phyloP scores from a whole-genome alignment of 2,797 vertebrate genomes.

The Xiphorhynchus erythropygius region DNA sequence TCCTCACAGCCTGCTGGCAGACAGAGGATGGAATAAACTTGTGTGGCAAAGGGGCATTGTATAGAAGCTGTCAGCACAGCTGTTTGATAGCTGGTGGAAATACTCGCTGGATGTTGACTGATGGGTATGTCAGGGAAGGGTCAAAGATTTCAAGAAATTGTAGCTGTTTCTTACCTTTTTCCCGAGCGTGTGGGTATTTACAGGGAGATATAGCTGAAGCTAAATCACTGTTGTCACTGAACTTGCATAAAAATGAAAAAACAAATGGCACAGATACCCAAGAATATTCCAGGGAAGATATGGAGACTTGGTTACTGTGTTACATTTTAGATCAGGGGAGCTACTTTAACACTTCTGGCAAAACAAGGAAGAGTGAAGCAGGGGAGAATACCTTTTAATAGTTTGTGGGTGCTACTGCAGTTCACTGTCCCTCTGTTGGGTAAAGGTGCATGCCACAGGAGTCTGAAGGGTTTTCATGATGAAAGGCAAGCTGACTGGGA shows the following conservation, averaged over 20 bases:
- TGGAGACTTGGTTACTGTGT: neutral
- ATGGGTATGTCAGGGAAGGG: neutral
- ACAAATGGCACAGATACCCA: neutral
- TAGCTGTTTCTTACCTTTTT: neutral
- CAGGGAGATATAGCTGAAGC: neutral
- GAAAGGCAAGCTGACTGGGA: constrained; percentile 30
- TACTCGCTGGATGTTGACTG: neutral
- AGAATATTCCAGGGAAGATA: neutral
- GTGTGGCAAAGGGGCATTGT: neutral
- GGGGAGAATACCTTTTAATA: neutral
- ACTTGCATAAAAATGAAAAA: neutral
- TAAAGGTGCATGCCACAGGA: constrained; percentile 2
- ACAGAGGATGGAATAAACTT: neutral
- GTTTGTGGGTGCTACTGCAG: neutral
- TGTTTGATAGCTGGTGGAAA: neutral
- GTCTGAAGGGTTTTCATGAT: constrained; percentile 43
- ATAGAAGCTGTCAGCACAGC: neutral
- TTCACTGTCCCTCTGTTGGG: neutral
- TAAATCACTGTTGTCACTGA: neutral
- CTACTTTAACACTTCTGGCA: neutral
- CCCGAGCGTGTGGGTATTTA: neutral
- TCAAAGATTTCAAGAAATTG: neutral
- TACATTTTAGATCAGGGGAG: neutral
- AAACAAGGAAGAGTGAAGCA: neutral
- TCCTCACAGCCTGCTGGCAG: neutral